Conservation (phyloP, 2,113 vertebrate species). For the Manacus vitellinus region DNA sequence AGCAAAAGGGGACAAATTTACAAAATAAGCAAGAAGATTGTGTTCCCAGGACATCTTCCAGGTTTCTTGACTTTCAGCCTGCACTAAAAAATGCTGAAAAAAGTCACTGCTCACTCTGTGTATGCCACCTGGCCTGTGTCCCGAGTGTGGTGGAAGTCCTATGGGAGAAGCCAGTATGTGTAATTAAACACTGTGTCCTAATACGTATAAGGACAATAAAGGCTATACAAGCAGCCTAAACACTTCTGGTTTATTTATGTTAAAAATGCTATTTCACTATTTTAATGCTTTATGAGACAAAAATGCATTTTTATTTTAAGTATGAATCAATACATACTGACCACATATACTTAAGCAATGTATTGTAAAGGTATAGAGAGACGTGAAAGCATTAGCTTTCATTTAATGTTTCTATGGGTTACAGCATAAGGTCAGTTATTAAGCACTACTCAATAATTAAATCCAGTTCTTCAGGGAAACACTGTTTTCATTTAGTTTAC, state of each 20-base stretch:
- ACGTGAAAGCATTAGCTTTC: not conserved
- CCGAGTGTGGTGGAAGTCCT: not conserved
- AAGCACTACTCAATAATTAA: not conserved
- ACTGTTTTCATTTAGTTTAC: not conserved
- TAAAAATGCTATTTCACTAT: not conserved
- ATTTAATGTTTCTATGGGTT: not conserved
- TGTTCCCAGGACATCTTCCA: not conserved
- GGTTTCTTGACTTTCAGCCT: not conserved
- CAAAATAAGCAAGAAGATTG: not conserved
- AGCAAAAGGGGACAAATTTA: not conserved
- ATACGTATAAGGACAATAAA: not conserved
- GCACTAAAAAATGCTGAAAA: not conserved
- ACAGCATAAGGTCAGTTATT: not conserved
- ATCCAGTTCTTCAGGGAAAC: not conserved
- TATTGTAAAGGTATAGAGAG: not conserved
- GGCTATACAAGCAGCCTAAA: not conserved
- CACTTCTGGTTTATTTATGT: not conserved
- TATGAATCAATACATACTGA: not conserved
- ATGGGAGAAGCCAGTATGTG: not conserved
- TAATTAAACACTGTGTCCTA: not conserved
- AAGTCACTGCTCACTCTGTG: not conserved
- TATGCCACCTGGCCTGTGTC: not conserved
- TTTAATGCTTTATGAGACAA: not conserved
- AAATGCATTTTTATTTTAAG: not conserved
- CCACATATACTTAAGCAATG: not conserved